Base-by-base conservation (phyloP, 2,888 invertebrate species). In the Drosophila antonietae region DNA sequence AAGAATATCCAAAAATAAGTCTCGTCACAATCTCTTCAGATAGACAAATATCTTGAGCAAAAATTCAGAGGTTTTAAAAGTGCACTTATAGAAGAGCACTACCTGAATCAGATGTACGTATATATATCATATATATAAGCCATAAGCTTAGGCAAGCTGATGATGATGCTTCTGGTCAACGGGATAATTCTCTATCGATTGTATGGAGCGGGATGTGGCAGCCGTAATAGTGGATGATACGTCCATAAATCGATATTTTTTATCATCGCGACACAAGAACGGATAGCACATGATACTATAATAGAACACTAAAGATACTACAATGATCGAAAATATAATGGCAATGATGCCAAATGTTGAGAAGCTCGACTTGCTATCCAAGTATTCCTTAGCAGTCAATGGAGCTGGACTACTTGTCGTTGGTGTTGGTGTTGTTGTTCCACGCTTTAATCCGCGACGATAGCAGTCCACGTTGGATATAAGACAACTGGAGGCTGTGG, bases 231-330 rank as follows among this genome's bases (percentile, higher is more conserved):
- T 93, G 7, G 93, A 93, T 0, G 92, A 92, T 2, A 90, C 91
- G 72, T 92, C 92, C 93, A 93, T 92, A 57, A 92, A 92, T 41
- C 90, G 90, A 72, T 93, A 93, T 62, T 91, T 93, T 49, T 91
- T 91, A 58, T 93, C 93, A 33, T 91, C 87, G 53, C 90, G 88
- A 63, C 95, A 95, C 53, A 95, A 88, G 55, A 95, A 93, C 35
- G 95, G 95, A 90, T 95, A 95, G 81, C 95, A 95, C 79, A 95
- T 94, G 37, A 95, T 94, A 72, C 94, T 94, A 82, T 95, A 96
- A 84, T 96, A 95, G 46, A 94, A 93, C 0, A 94, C 94, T 39
- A 92, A 77, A 20, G 90, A 90, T 20, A 87, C 53, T 18, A 92
- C 75, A 59, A 92, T 92, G 9, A 91, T 88, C 5, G 81, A 82